Evolutionary conservation across 1,140 invertebrate species (phyloP), one percentile per base, ranked within the genome.

Genomic region (Coptotermes formosanus): DNA sequence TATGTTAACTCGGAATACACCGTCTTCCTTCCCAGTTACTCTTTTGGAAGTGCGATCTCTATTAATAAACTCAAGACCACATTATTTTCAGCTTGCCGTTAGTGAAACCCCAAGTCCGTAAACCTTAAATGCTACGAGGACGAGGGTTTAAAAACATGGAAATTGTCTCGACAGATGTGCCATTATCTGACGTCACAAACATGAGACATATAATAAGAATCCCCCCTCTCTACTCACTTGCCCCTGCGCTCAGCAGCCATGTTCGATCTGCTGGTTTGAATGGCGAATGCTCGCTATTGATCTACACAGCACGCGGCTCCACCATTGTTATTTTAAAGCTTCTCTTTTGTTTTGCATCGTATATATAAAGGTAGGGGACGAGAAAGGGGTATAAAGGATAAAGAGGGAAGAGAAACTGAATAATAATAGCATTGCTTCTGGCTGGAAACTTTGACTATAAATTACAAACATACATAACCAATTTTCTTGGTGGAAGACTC

Each of bases 381-480:
- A 84, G 83, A 84, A 84, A 84, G 59, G 83, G 59, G 83, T 32
- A 84, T 55, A 23, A 8, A 45, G 83, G 52, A 59, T 32, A 84
- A 48, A 64, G 45, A 81, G 85, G 64, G 19, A 64, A 69, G 75
- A 64, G 85, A 64, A 64, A 81, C 30, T 64, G 85, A 85, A 85
- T 81, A 85, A 85, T 82, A 85, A 85, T 85, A 85, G 85, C 85
- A 75, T 82, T 85, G 55, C 85, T 81, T 48, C 75, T 81, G 85
- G 85, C 85, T 64, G 64, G 64, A 81, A 85, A 85, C 85, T 85
- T 85, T 85, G 85, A 75, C 85, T 64, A 85, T 85, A 85, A 85
- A 85, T 85, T 85, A 85, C 85, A 85, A 85, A 85, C 85, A 85
- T 81, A 85, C 85, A 85, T 85, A 85, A 85, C 55, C 85, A 85